Evolutionary conservation across 2,888 invertebrate species (phyloP).

Genomic region (Drosophila monieri): DNA sequence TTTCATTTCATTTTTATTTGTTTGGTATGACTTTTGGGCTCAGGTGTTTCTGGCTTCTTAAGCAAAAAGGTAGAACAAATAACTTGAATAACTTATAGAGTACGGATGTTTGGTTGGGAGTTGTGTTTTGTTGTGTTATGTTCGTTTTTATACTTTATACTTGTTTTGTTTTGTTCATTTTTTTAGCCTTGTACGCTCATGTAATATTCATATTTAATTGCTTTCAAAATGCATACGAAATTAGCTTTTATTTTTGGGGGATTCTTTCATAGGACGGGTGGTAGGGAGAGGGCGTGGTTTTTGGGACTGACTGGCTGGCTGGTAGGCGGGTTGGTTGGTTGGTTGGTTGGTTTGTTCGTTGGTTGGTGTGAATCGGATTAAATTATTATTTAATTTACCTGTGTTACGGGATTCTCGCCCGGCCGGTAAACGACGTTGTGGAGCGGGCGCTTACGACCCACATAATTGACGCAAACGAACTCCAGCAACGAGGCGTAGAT

Average conservation of each 20-base stretch:
- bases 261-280: not conserved
- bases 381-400: slow-evolving; percentile 86
- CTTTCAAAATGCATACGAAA: slow-evolving; percentile 53
- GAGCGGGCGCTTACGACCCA: slow-evolving; percentile 94
- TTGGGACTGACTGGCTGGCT: not conserved
- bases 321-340: not conserved
- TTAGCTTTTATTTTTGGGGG: slow-evolving; percentile 11
- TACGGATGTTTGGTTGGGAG: slow-evolving; percentile 29
- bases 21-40: slow-evolving; percentile 50
- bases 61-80: slow-evolving; percentile 32
- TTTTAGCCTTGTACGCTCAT: slow-evolving; percentile 45
- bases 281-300: not conserved
- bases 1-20: slow-evolving; percentile 21
- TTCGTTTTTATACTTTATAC: slow-evolving; percentile 21
- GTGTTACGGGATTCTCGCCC: slow-evolving; percentile 95
- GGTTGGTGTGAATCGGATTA: slow-evolving; percentile 34
- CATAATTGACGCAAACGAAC: slow-evolving; percentile 97
- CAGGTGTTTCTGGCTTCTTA: slow-evolving; percentile 48
- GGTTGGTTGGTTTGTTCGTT: too few relatives aligned
- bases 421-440: slow-evolving; percentile 95
- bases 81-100: slow-evolving; percentile 49
- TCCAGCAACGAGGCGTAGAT: slow-evolving; percentile 97
- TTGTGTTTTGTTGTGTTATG: slow-evolving; percentile 35
- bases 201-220: slow-evolving; percentile 54
- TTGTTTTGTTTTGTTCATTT: slow-evolving; percentile 21